These are phyloP conservation scores for Mythimna vitellina DNA, from an alignment of 2,888 invertebrate species.

Conservation along the genomic window DNA sequence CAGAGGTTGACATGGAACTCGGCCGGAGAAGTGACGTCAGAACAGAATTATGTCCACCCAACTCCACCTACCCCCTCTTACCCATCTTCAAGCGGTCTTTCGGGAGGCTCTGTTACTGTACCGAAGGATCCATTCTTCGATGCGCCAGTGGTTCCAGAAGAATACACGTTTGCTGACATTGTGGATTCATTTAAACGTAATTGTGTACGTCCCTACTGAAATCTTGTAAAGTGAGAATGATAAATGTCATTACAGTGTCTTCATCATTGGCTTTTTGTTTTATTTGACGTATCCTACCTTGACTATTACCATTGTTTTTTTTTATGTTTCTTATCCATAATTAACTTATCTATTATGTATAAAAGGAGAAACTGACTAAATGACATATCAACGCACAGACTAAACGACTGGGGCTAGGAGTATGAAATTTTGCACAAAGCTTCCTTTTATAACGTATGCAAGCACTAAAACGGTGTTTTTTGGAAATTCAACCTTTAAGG, in stretches of 20 bases:
- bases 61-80: conserved; percentile 42
- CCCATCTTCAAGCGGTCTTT: conserved; percentile 56
- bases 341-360: not conserved
- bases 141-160: conserved; percentile 56
- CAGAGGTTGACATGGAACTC: conserved; percentile 54
- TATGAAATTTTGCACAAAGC: no score
- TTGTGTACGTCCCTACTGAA: conserved; percentile 25
- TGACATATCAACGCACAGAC: no score
- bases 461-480: no score
- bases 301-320: not conserved
- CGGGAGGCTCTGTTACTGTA: conserved; percentile 42
- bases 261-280: conserved; percentile 18
- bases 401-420: no score
- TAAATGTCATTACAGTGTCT: conserved; percentile 7
- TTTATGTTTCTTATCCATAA: not conserved
- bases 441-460: no score
- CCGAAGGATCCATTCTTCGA: conserved; percentile 56
- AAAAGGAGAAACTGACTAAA: no score
- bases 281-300: not conserved
- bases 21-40: conserved; percentile 35
- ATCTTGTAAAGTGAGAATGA: not conserved
- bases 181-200: conserved; percentile 28
- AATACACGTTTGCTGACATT: conserved; percentile 47
- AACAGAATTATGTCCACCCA: conserved; percentile 56
- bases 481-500: no score